Percentiles rank a stretch among this genome's conserved stretches.
These are phyloP conservation scores for Microhierax caerulescens DNA, from an alignment of 2,797 vertebrate genomes.

Conservation along the genomic window DNA sequence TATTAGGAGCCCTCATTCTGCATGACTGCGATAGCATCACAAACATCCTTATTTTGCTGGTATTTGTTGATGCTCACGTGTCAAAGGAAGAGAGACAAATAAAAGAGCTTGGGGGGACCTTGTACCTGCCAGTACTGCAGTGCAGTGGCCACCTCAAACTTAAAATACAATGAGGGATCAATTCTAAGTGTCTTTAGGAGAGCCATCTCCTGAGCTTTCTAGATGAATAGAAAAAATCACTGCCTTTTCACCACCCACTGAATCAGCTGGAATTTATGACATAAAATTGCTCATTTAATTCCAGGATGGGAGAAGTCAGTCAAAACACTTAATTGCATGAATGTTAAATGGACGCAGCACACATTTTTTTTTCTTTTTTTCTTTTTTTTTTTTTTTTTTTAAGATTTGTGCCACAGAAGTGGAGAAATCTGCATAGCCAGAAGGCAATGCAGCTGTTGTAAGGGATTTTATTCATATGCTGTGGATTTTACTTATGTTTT, in stretches of 20 bases:
- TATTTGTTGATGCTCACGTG: neutral
- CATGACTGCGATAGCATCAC: neutral
- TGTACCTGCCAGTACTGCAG: neutral
- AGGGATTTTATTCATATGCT: neutral
- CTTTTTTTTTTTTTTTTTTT: no score
- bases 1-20: neutral
- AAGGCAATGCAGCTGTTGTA: neutral
- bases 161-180: neutral
- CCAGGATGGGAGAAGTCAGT: neutral
- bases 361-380: no score
- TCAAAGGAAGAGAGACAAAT: neutral
- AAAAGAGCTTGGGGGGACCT: neutral
- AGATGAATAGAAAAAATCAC: neutral
- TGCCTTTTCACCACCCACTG: neutral
- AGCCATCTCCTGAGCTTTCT: neutral
- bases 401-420: neutral
- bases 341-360: neutral
- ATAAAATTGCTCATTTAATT: neutral
- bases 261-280: neutral
- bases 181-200: neutral
- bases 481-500: neutral
- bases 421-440: neutral
- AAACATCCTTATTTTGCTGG: neutral
- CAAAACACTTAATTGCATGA: conserved; percentile 20
- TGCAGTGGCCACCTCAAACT: neutral